Conservation (phyloP, 2,113 vertebrate species). For the Cygnus atratus region DNA sequence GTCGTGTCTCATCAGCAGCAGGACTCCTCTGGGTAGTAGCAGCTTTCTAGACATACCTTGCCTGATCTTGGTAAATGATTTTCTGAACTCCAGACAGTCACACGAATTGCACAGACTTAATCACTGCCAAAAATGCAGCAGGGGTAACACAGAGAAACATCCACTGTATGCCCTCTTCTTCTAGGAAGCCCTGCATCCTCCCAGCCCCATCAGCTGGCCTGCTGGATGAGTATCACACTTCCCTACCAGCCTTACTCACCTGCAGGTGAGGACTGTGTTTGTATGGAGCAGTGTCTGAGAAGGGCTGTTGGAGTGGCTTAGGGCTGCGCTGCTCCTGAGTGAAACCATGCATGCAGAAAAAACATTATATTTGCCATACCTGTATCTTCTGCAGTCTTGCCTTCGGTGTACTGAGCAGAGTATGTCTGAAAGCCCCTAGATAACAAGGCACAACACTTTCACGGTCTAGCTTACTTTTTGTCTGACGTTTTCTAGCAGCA, state of each 20-base stretch:
- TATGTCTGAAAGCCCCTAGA: background rate
- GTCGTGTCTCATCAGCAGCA: background rate
- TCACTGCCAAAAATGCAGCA: background rate
- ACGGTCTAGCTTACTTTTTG: too few species aligned
- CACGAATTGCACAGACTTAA: accelerated
- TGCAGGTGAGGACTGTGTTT: background rate
- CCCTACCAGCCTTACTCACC: background rate
- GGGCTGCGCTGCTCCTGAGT: background rate
- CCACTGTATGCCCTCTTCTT: background rate
- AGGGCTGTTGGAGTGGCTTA: background rate
- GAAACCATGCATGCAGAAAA: background rate
- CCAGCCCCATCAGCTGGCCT: too few species aligned
- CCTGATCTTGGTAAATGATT: background rate
- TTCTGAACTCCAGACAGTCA: background rate
- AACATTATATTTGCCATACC: background rate
- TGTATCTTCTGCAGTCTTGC: background rate
- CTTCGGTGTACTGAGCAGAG: background rate
- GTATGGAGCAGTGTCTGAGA: background rate
- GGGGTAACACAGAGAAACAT: accelerated
- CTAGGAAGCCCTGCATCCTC: background rate
- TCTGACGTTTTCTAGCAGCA: background rate
- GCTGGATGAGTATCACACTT: background rate
- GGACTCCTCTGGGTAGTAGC: background rate
- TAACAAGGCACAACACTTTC: background rate
- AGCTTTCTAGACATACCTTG: background rate